Conservation (phyloP, 1,140 invertebrate species). For the Helicorthomorpha holstii region DNA sequence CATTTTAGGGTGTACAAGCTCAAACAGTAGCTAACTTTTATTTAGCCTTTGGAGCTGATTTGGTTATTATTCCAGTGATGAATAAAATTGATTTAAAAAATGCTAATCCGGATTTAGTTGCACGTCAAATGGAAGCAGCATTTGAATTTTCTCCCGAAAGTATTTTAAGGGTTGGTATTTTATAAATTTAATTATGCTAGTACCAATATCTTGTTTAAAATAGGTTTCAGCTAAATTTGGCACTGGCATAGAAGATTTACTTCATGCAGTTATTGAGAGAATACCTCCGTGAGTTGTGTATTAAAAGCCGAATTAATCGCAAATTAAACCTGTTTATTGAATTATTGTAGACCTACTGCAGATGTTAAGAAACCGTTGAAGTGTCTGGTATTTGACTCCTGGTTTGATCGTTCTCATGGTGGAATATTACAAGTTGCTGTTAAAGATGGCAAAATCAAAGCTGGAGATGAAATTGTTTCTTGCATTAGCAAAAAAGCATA, state of each 20-base stretch:
- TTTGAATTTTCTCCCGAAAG: constrained; percentile 61
- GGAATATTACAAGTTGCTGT: constrained; percentile 62
- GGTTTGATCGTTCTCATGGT: constrained; percentile 78
- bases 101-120: constrained; percentile 65
- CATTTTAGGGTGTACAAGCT: constrained; percentile 63
- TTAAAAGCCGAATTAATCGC: not conserved
- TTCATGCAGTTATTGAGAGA: constrained; percentile 55
- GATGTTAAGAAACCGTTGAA: constrained; percentile 42
- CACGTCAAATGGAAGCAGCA: constrained; percentile 57
- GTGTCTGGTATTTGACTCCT: constrained; percentile 82
- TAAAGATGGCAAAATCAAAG: constrained; percentile 47
- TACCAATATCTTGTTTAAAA: not conserved
- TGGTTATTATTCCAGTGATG: constrained; percentile 76
- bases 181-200: not conserved
- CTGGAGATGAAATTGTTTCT: constrained; percentile 48
- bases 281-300: constrained; percentile 42
- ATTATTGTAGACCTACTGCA: constrained; percentile 32
- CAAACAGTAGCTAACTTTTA: constrained; percentile 97
- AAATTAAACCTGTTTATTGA: not conserved
- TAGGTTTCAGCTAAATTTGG: constrained; percentile 64
- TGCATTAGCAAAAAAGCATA: constrained; percentile 48
- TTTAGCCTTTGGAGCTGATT: constrained; percentile 62
- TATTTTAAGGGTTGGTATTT: constrained; percentile 37
- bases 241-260: constrained; percentile 52
- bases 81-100: constrained; percentile 94